Conservation (phyloP, 2,113 vertebrate genomes). For the Kryptolebias marmoratus region DNA sequence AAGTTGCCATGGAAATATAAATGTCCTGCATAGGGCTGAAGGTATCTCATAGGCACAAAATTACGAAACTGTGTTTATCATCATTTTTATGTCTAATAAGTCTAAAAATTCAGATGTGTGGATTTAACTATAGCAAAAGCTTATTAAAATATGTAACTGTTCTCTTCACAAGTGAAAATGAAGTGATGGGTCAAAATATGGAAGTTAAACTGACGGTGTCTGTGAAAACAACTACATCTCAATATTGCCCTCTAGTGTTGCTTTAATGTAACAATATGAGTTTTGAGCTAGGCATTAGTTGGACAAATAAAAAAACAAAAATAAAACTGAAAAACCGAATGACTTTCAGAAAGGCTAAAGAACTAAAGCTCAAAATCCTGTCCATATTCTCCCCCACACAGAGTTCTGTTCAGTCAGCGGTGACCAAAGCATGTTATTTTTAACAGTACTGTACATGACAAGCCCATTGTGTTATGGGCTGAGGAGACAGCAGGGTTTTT, state of each 20-base stretch:
- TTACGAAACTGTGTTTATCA: too few relatives aligned
- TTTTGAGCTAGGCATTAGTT: too few relatives aligned
- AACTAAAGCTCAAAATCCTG: neutral
- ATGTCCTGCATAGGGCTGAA: too few relatives aligned
- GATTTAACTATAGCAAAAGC: too few relatives aligned
- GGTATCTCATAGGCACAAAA: too few relatives aligned
- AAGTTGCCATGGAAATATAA: too few relatives aligned
- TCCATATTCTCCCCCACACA: neutral
- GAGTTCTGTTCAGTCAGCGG: neutral
- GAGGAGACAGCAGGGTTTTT: conserved; percentile 38
- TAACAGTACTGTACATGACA: neutral
- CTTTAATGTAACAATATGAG: neutral
- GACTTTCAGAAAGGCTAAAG: neutral
- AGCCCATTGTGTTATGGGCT: conserved; percentile 7
- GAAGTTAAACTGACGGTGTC: neutral
- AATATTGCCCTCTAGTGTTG: conserved; percentile 71
- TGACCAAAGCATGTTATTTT: neutral
- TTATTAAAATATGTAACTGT: neutral
- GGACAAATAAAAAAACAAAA: neutral
- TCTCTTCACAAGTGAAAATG: neutral
- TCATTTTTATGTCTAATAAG: too few relatives aligned
- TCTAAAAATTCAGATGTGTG: too few relatives aligned
- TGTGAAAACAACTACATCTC: conserved; percentile 6
- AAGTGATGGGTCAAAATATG: neutral
- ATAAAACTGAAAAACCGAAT: neutral